These are phyloP conservation scores for Sycophila texana DNA, from an alignment of 2,888 invertebrate genomes.

Conservation along the genomic window DNA sequence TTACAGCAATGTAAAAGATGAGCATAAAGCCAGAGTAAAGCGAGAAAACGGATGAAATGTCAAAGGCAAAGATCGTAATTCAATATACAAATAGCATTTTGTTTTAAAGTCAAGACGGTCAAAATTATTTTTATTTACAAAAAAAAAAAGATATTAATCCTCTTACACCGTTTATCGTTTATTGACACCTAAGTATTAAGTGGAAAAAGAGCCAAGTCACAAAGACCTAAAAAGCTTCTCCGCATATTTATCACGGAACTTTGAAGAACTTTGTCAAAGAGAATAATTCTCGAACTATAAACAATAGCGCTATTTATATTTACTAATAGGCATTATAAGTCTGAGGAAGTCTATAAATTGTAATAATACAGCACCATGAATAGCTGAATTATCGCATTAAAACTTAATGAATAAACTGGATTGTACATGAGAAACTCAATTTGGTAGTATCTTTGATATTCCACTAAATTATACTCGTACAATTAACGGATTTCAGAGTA, in stretches of 20 bases:
- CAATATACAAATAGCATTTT: background rate
- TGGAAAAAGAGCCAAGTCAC: background rate
- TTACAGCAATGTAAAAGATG: slow-evolving; percentile 1
- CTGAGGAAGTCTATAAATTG: background rate
- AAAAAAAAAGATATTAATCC: background rate
- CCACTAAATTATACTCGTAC: too few relatives aligned
- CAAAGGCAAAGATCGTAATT: background rate
- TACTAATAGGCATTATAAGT: background rate
- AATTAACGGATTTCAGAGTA: too few relatives aligned
- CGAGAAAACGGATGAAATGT: background rate
- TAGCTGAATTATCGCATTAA: too few relatives aligned
- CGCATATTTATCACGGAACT: too few relatives aligned
- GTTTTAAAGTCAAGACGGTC: background rate
- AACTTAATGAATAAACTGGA: too few relatives aligned
- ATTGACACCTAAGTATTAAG: background rate
- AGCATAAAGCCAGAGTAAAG: background rate
- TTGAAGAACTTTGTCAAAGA: slow-evolving; percentile 8
- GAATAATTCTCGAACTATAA: slow-evolving; percentile 58
- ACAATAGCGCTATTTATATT: slow-evolving; percentile 32
- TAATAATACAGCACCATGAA: background rate
- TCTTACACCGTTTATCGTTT: too few relatives aligned
- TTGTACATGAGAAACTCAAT: too few relatives aligned
- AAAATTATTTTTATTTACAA: background rate
- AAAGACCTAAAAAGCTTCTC: too few relatives aligned
- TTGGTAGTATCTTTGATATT: too few relatives aligned